A percentile compares a stretch with the other conserved stretches of the same genome.
Conservation (phyloP, 2,113 vertebrate genomes). For the Salminus brasiliensis region DNA sequence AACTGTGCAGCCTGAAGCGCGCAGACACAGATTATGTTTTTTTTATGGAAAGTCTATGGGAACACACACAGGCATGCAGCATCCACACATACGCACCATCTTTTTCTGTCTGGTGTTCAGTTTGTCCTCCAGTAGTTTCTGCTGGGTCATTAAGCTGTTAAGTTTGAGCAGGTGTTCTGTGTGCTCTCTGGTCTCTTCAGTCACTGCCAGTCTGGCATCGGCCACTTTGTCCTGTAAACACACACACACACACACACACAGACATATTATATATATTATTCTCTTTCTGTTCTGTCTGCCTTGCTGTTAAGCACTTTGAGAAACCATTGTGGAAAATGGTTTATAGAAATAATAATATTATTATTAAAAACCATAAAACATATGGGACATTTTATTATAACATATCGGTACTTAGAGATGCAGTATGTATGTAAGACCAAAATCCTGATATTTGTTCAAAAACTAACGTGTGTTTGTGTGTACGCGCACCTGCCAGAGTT, state of each 20-base stretch:
- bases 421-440: no score
- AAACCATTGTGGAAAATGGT: no score
- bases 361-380: no score
- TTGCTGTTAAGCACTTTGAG: background rate
- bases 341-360: no score
- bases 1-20: conserved; percentile 76
- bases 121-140: conserved; percentile 75
- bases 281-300: no score
- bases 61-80: conserved; percentile 1
- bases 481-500: conserved; percentile 79
- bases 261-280: no score
- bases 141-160: conserved; percentile 75
- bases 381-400: no score
- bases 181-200: conserved; percentile 77
- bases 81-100: conserved; percentile 81
- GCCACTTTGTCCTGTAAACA: conserved; percentile 77
- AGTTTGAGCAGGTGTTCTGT: conserved; percentile 76
- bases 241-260: conserved; percentile 30
- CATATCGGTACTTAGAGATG: no score
- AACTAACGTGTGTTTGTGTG: no score
- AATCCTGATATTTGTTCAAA: no score
- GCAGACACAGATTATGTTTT: background rate
- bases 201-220: conserved; percentile 68
- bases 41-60: background rate
- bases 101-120: conserved; percentile 75